Evolutionary conservation across 1,140 invertebrate species (phyloP), one percentile per base, ranked within the genome.

Genomic region (Drosophila tani): DNA sequence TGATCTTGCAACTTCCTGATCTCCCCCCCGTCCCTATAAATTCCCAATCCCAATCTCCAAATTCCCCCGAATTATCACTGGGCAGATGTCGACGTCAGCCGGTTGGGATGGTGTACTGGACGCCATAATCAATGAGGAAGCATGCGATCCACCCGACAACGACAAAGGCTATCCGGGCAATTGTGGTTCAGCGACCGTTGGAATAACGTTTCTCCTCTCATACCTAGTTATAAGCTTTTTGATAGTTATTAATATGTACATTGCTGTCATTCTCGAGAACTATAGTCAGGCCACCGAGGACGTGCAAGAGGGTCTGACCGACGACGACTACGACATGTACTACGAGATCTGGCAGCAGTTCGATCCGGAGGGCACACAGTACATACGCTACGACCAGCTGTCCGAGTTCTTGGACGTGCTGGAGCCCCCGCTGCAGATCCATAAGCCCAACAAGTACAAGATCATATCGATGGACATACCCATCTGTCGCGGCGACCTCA

Each of bases 191-290:
- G 97, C 97, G 67, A 97, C 96, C 50, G 97, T 99, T 90, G 99
- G 98, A 75, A 99, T 99, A 91, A 96, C 97, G 45, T 99, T 97
- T 94, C 94, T 99, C 73, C 95, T 99, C 59, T 97, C 97, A 90
- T 99, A 99, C 93, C 95, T 99, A 92, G 97, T 99, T 84, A 99
- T 99, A 93, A 98, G 97, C 93, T 99, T 99, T 94, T 95, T 99
- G 82, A 99, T 99, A 92, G 98, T 99, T 75, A 98, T 99, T 93
- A 99, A 99, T 95, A 99, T 99, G 98, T 99, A 99, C 95, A 99
- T 99, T 93, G 98, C 98, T 91, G 98, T 99, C 92, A 99, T 99
- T 93, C 95, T 99, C 93, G 98, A 99, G 94, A 99, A 99, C 94
- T 99, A 99, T 94, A 99, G 97, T 64, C 97, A 98, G 94, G 98